phyloP scores from a whole-genome alignment of 2,888 invertebrate genomes.

The Bembecia ichneumoniformis region DNA sequence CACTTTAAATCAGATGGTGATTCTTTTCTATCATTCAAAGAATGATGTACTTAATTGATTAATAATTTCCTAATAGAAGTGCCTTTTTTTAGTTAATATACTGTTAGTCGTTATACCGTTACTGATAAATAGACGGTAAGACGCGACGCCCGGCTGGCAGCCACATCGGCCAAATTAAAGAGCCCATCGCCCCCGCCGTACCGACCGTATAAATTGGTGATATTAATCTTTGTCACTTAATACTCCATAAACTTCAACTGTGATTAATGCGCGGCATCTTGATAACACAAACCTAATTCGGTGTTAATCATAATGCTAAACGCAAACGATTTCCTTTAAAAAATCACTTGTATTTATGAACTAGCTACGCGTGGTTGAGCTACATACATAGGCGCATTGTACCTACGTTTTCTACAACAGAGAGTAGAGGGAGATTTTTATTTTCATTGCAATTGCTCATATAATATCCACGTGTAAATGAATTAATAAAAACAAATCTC shows the following conservation, averaged over 20 bases:
- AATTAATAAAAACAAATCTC: too few species aligned
- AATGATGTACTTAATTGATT: too few species aligned
- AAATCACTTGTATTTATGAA: too few species aligned
- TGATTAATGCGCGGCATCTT: constrained; percentile 38
- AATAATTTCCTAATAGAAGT: too few species aligned
- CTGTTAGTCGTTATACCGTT: neutral
- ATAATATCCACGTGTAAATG: too few species aligned
- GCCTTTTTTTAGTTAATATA: too few species aligned
- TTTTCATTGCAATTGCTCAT: too few species aligned
- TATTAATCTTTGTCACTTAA: constrained; percentile 57
- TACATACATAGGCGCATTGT: neutral
- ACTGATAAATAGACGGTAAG: constrained; percentile 10
- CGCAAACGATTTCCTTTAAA: neutral
- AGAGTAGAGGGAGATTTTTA: too few species aligned
- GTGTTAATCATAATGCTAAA: neutral
- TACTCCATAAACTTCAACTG: constrained; percentile 41
- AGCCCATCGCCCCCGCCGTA: constrained; percentile 9
- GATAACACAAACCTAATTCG: constrained; percentile 13
- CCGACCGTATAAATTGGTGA: constrained; percentile 36
- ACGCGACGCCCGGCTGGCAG: constrained; percentile 2
- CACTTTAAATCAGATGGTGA: too few species aligned
- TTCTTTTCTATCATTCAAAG: too few species aligned
- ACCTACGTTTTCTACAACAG: too few species aligned
- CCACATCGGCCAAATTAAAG: constrained; percentile 20
- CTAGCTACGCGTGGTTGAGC: too few species aligned